A percentile compares a stretch with the other conserved stretches of the same genome.
Conservation (phyloP, 2,888 invertebrate genomes). For the Sinhomidia bicolor region DNA sequence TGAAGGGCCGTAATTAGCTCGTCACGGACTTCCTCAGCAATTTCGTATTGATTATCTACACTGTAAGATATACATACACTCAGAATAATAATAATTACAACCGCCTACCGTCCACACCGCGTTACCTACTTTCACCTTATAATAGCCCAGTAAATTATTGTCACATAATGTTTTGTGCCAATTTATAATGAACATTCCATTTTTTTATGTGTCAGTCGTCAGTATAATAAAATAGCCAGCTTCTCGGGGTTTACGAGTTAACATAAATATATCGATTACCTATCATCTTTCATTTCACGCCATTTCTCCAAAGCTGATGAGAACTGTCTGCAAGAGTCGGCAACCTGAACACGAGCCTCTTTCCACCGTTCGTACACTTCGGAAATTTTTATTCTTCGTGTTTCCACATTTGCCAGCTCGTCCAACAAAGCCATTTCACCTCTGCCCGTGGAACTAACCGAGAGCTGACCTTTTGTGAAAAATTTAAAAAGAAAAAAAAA, state of each 20-base stretch:
- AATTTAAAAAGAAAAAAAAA: conserved; percentile 6
- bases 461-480: conserved; percentile 60
- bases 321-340: conserved; percentile 77
- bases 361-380: conserved; percentile 79
- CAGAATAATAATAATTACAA: conserved; percentile 28
- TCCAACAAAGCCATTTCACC: conserved; percentile 67
- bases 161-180: no score
- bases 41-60: conserved; percentile 73
- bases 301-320: conserved; percentile 77
- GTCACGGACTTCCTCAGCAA: conserved; percentile 79
- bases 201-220: background rate
- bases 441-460: conserved; percentile 54
- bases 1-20: conserved; percentile 78
- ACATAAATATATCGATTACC: conserved; percentile 64
- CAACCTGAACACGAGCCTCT: conserved; percentile 74
- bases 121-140: no score
- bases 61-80: no score
- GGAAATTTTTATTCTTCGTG: conserved; percentile 76
- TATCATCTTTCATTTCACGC: conserved; percentile 76
- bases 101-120: background rate
- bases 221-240: background rate
- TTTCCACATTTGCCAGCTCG: conserved; percentile 76
- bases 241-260: background rate
- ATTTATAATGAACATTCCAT: no score
- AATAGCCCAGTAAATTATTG: no score